Percentiles rank a stretch among this genome's conserved stretches.
Conservation (phyloP, 2,113 vertebrate genomes). For the Mastomys coucha region DNA sequence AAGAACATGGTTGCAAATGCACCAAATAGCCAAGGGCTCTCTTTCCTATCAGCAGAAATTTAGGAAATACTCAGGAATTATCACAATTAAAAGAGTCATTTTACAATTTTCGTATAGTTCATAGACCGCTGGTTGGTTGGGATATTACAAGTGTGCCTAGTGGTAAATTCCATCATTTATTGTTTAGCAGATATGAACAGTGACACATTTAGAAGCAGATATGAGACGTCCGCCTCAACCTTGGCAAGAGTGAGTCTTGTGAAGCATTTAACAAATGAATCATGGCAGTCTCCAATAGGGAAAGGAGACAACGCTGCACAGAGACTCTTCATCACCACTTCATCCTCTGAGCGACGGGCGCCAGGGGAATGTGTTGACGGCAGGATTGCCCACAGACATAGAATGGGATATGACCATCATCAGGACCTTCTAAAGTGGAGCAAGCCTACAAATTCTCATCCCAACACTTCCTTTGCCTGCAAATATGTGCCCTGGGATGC, state of each 20-base stretch:
- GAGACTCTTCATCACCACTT: constrained; percentile 72
- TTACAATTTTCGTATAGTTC: constrained; percentile 21
- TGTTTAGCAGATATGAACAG: constrained; percentile 77
- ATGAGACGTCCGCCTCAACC: constrained; percentile 52
- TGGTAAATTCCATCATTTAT: constrained; percentile 77
- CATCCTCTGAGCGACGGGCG: constrained; percentile 52
- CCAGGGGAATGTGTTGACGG: constrained; percentile 43
- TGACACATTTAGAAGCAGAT: constrained; percentile 76
- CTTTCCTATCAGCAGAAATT: constrained; percentile 11
- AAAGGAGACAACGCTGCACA: constrained; percentile 70
- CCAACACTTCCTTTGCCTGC: constrained; percentile 77
- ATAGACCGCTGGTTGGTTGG: constrained; percentile 53
- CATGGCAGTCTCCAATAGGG: constrained; percentile 69
- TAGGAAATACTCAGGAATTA: constrained; percentile 46
- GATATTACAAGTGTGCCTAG: constrained; percentile 35
- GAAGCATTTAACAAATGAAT: constrained; percentile 76
- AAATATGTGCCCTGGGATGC: constrained; percentile 80
- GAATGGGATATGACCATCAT: constrained; percentile 60
- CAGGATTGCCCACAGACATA: constrained; percentile 46
- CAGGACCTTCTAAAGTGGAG: constrained; percentile 59
- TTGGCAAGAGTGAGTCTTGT: constrained; percentile 72
- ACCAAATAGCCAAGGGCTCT: neutral
- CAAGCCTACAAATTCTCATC: constrained; percentile 69
- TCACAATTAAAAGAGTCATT: constrained; percentile 20
- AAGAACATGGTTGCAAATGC: neutral